Percentiles rank a stretch among this genome's conserved stretches.
Evolutionary conservation across 1,140 invertebrate genomes (phyloP).

Genomic region (Drosophila sproati): DNA sequence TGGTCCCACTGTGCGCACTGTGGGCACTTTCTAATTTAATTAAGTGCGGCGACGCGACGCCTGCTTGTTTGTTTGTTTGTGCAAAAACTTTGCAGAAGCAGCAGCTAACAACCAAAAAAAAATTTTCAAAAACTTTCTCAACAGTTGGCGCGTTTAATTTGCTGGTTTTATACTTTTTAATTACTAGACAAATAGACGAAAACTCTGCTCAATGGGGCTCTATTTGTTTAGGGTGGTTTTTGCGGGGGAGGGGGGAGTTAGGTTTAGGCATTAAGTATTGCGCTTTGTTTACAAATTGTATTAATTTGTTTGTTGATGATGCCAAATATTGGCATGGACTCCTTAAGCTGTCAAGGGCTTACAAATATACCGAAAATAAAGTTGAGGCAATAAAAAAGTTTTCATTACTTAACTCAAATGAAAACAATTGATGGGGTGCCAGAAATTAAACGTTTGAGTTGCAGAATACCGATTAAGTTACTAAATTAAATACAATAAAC

Average conservation of each 20-base stretch:
- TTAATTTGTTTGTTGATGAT: slow-evolving; percentile 65
- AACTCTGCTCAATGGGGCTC: slow-evolving; percentile 14
- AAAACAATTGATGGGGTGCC: background rate
- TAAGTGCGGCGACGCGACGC: slow-evolving; percentile 76
- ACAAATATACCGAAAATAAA: background rate
- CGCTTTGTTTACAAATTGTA: slow-evolving; percentile 47
- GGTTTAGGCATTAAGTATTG: slow-evolving; percentile 7
- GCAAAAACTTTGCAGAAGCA: slow-evolving; percentile 46
- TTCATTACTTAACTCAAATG: background rate
- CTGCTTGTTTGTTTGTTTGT: slow-evolving; percentile 60
- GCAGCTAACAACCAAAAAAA: slow-evolving; percentile 34
- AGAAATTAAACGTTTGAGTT: background rate
- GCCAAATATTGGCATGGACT: slow-evolving; percentile 53
- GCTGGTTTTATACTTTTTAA: slow-evolving; percentile 82
- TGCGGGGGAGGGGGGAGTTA: background rate
- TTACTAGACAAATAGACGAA: slow-evolving; percentile 76
- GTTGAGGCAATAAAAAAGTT: slow-evolving; percentile 2
- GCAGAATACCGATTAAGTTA: too few species aligned
- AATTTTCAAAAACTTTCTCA: slow-evolving; percentile 46
- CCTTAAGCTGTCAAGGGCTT: background rate
- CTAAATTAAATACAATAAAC: too few species aligned
- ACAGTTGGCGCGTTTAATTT: slow-evolving; percentile 78
- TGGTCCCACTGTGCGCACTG: slow-evolving; percentile 50
- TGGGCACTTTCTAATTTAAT: slow-evolving; percentile 73
- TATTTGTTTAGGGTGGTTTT: background rate